Evolutionary conservation across 2,113 vertebrate genomes (phyloP).

Genomic region (Embiotoca jacksoni): DNA sequence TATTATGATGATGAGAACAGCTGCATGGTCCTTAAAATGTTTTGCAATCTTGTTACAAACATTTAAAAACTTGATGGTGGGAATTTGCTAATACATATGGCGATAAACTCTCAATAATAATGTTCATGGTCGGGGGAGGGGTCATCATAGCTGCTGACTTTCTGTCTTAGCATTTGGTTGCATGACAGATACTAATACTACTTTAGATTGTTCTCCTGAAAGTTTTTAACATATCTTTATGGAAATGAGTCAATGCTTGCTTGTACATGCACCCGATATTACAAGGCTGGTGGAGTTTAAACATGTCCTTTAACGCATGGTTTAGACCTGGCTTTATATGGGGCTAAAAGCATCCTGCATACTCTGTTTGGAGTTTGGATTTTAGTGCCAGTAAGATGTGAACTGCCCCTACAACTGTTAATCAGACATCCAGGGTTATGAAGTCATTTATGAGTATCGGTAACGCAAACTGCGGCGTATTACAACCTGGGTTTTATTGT

Average conservation of each 20-base stretch:
- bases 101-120: background rate
- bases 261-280: constrained; percentile 17
- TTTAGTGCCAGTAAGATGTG: background rate
- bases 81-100: background rate
- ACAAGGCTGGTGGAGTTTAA: constrained; percentile 14
- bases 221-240: constrained; percentile 3
- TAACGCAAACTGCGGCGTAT: background rate
- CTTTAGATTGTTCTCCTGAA: constrained; percentile 9
- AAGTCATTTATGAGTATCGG: background rate
- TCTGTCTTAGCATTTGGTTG: constrained; percentile 31
- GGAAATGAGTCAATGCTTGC: background rate
- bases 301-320: constrained; percentile 13
- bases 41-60: constrained; percentile 5
- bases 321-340: background rate
- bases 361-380: background rate
- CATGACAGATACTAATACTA: constrained; percentile 30
- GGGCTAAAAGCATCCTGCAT: constrained; percentile 16
- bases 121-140: background rate
- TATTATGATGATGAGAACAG: background rate
- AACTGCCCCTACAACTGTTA: background rate
- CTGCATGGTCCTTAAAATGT: constrained; percentile 7
- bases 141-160: constrained; percentile 4
- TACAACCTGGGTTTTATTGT: constrained; percentile 16
- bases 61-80: background rate
- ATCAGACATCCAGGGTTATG: background rate